Percentiles rank a stretch among this genome's conserved stretches.
These are phyloP conservation scores for Nematolebias whitei DNA, from an alignment of 2,113 vertebrate species.

Conservation along the genomic window DNA sequence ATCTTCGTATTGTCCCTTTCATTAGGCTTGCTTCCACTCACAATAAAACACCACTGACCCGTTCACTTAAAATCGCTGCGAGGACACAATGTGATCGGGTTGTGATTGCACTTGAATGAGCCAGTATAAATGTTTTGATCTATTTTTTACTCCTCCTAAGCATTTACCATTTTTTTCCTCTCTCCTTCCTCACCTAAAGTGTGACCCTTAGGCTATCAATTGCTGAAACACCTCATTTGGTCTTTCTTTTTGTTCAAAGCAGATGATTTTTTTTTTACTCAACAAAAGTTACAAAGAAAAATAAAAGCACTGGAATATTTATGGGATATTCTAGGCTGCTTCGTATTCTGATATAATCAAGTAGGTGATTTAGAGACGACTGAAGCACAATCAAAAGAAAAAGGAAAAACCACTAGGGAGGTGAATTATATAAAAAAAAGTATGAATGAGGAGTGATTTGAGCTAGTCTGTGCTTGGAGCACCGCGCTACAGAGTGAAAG, in stretches of 20 bases:
- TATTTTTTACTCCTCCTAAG: conserved; percentile 61
- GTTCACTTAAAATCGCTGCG: conserved; percentile 80
- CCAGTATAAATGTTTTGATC: conserved; percentile 84
- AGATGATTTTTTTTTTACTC: conserved; percentile 32
- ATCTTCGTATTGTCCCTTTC: conserved; percentile 87
- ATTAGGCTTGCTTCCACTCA: conserved; percentile 84
- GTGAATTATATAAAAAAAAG: conserved; percentile 24
- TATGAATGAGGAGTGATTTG: conserved; percentile 47
- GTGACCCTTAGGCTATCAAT: conserved; percentile 69
- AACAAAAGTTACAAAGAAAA: conserved; percentile 31
- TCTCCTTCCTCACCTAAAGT: conserved; percentile 24
- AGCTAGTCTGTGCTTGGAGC: conserved; percentile 13
- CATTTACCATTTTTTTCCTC: conserved; percentile 27
- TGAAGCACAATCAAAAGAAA: conserved; percentile 27
- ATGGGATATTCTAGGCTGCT: conserved; percentile 1
- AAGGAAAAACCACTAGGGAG: conserved; percentile 11
- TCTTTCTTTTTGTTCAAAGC: conserved; percentile 5
- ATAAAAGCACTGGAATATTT: not conserved
- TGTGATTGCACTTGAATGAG: conserved; percentile 86
- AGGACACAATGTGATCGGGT: conserved; percentile 83
- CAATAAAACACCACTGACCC: conserved; percentile 84
- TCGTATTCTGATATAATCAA: conserved; percentile 14
- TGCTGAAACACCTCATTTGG: conserved; percentile 64
- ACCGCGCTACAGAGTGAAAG: conserved; percentile 24
- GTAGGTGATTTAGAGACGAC: conserved; percentile 51